Evolutionary conservation across 1,140 invertebrate genomes (phyloP).

Genomic region (Philaenus spumarius): DNA sequence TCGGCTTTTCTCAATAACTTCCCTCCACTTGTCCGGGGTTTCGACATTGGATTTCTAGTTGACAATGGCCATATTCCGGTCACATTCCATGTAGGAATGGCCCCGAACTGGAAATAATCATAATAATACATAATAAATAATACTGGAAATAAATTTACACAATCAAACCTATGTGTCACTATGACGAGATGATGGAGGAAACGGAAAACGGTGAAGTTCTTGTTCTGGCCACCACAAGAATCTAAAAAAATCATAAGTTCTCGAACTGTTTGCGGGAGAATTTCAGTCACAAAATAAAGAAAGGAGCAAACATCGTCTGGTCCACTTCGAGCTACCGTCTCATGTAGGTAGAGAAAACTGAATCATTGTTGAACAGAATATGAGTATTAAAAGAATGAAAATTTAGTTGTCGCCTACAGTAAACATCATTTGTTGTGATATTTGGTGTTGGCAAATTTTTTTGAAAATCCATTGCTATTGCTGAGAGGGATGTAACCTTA

Average conservation of each 20-base stretch:
- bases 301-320: slow-evolving; percentile 23
- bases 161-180: not conserved
- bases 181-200: slow-evolving; percentile 4
- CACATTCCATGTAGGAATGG: slow-evolving; percentile 9
- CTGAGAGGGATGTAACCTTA: slow-evolving; percentile 1
- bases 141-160: too few species aligned
- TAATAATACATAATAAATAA: too few species aligned
- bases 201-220: slow-evolving; percentile 16
- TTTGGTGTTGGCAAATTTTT: slow-evolving; percentile 17
- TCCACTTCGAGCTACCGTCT: slow-evolving; percentile 20
- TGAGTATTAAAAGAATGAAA: slow-evolving; percentile 23
- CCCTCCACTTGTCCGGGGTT: too few species aligned
- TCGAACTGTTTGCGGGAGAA: slow-evolving; percentile 10
- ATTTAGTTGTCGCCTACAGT: slow-evolving; percentile 20
- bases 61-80: not conserved
- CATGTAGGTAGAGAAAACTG: slow-evolving; percentile 24
- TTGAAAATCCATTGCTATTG: slow-evolving; percentile 13
- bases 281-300: slow-evolving; percentile 15
- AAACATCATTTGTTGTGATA: slow-evolving; percentile 20
- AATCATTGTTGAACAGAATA: slow-evolving; percentile 12
- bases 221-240: slow-evolving; percentile 19
- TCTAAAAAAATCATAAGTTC: slow-evolving; percentile 18
- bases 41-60: too few species aligned
- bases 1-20: too few species aligned
- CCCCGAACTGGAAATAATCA: slow-evolving; percentile 9